phyloP scores from a whole-genome alignment of 1,140 invertebrate species.

The Pachypsylla venusta region DNA sequence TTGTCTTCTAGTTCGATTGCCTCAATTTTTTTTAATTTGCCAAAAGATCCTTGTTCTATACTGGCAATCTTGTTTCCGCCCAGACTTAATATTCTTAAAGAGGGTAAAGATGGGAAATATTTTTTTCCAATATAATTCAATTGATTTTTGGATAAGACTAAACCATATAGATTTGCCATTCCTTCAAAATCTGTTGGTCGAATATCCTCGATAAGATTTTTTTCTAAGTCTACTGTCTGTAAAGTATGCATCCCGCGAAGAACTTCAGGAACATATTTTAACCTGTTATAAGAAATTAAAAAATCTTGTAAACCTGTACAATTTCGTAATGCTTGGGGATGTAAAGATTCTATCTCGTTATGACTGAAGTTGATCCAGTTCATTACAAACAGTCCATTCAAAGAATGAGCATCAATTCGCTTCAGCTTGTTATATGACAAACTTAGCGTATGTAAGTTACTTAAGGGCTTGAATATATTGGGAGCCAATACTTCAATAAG shows the following conservation, averaged over 20 bases:
- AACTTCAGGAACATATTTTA: slow-evolving; percentile 54
- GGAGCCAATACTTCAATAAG: slow-evolving; percentile 58
- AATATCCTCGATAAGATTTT: slow-evolving; percentile 58
- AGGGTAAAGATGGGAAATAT: slow-evolving; percentile 62
- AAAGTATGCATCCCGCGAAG: slow-evolving; percentile 56
- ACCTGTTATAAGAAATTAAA: slow-evolving; percentile 63
- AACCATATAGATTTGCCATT: slow-evolving; percentile 60
- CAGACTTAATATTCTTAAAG: slow-evolving; percentile 73
- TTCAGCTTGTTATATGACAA: slow-evolving; percentile 63
- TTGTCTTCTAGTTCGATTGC: slow-evolving; percentile 77
- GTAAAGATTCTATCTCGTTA: slow-evolving; percentile 56
- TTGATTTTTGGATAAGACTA: slow-evolving; percentile 74
- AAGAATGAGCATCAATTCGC: slow-evolving; percentile 54
- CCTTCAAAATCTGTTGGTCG: slow-evolving; percentile 66
- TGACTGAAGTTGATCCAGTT: slow-evolving; percentile 62
- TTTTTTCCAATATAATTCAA: slow-evolving; percentile 69
- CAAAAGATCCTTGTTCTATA: slow-evolving; percentile 69
- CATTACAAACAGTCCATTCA: slow-evolving; percentile 63
- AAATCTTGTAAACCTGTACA: slow-evolving; percentile 61
- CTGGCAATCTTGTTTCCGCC: slow-evolving; percentile 66
- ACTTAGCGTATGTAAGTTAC: slow-evolving; percentile 64
- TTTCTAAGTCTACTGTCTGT: slow-evolving; percentile 61
- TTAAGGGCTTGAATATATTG: slow-evolving; percentile 64
- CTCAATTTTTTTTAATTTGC: slow-evolving; percentile 59
- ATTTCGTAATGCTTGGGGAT: slow-evolving; percentile 66